phyloP scores from a whole-genome alignment of 1,140 invertebrate species.

The Mylabris phalerata region DNA sequence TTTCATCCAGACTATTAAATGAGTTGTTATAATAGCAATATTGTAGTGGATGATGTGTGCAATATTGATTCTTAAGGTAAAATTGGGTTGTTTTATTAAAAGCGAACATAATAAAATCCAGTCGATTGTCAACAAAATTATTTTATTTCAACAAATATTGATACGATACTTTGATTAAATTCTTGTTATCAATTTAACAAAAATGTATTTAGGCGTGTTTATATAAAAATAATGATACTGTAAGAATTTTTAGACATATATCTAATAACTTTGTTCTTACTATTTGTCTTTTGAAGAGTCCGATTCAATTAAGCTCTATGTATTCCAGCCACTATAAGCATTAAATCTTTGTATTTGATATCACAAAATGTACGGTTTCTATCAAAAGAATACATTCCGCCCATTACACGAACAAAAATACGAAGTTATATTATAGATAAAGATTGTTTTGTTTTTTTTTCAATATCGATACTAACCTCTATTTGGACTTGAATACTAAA shows the following conservation, averaged over 20 bases:
- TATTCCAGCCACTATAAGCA: conserved; percentile 5
- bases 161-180: conserved; percentile 12
- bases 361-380: conserved; percentile 5
- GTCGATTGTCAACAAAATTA: conserved; percentile 8
- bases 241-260: neutral
- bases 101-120: conserved; percentile 12
- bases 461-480: neutral
- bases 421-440: no score
- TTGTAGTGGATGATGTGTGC: no score
- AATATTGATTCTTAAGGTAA: no score
- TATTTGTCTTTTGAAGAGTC: conserved; percentile 6
- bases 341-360: conserved; percentile 4
- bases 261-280: neutral
- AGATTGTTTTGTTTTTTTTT: neutral
- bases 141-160: conserved; percentile 15
- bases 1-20: no score
- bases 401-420: neutral
- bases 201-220: neutral
- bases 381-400: conserved; percentile 6
- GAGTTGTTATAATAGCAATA: no score
- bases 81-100: neutral
- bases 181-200: conserved; percentile 5
- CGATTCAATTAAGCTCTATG: conserved; percentile 12
- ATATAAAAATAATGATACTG: neutral
- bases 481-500: neutral